A percentile compares a stretch with the other conserved stretches of the same genome.
phyloP scores from a whole-genome alignment of 2,797 vertebrate genomes.

The Gephyroberyx darwinii region DNA sequence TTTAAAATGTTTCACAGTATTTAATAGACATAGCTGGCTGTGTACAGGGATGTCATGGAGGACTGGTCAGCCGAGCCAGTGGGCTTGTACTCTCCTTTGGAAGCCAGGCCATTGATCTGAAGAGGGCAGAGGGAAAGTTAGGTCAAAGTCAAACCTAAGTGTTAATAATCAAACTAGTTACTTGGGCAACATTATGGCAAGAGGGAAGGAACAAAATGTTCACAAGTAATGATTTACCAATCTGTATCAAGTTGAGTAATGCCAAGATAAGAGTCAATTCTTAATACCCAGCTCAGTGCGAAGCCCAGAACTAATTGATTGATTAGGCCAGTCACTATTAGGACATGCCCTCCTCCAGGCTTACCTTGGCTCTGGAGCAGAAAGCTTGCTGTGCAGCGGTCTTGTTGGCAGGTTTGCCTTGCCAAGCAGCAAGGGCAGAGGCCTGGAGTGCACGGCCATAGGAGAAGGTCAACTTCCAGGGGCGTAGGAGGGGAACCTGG shows the following conservation, averaged over 20 bases:
- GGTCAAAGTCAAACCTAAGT: constrained; percentile 65
- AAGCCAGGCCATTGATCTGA: constrained; percentile 92
- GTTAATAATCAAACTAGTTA: constrained; percentile 74
- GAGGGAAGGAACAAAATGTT: constrained; percentile 25
- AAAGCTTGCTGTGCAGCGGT: constrained; percentile 90
- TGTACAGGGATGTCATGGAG: constrained; percentile 90
- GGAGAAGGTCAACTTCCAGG: constrained; percentile 97
- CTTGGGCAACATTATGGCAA: constrained; percentile 27
- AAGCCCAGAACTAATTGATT: background rate
- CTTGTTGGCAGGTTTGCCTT: constrained; percentile 89
- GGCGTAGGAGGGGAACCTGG: constrained; percentile 86
- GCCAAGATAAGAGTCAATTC: constrained; percentile 24
- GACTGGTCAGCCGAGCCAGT: constrained; percentile 82
- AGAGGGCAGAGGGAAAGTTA: constrained; percentile 20
- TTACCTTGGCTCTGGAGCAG: constrained; percentile 89
- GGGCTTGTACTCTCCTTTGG: constrained; percentile 90
- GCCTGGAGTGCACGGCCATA: constrained; percentile 97
- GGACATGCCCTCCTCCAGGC: background rate
- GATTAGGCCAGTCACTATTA: constrained; percentile 8
- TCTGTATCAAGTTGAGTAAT: constrained; percentile 35
- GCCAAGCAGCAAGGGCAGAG: constrained; percentile 91
- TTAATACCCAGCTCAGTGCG: constrained; percentile 15
- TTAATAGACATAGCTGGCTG: constrained; percentile 91
- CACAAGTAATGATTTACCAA: constrained; percentile 65
- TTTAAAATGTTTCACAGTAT: constrained; percentile 43